Evolutionary conservation across 2,797 vertebrate genomes (phyloP).

Genomic region (Eupleurogrammus muticus): DNA sequence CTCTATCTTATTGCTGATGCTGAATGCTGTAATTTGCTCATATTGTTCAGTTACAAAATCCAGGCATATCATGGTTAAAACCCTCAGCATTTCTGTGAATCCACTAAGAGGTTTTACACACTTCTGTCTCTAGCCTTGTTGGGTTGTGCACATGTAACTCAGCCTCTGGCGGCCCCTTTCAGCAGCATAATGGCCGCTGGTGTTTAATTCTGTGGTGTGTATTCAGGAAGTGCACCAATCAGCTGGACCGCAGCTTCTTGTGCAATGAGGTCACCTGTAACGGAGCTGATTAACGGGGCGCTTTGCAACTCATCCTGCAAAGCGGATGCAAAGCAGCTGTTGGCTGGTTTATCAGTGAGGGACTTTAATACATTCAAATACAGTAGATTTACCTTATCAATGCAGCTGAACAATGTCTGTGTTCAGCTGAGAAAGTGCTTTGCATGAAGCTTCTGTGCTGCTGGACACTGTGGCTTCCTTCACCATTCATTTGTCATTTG

Average conservation of each 20-base stretch:
- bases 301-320: constrained; percentile 54
- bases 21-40: no score
- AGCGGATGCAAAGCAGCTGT: constrained; percentile 57
- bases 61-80: no score
- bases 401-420: constrained; percentile 47
- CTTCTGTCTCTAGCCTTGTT: background rate
- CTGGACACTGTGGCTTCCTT: background rate
- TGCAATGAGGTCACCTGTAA: constrained; percentile 27
- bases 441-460: constrained; percentile 44
- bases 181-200: background rate
- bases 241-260: background rate
- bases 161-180: background rate
- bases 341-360: constrained; percentile 19
- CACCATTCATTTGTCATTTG: no score
- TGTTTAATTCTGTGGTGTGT: background rate
- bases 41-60: no score
- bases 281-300: constrained; percentile 19
- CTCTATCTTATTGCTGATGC: no score
- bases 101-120: no score
- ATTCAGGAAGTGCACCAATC: background rate
- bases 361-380: constrained; percentile 47
- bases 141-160: background rate
- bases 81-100: no score
- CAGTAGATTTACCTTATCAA: constrained; percentile 44
- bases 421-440: constrained; percentile 50